Evolutionary conservation across 1,140 invertebrate genomes (phyloP), one percentile per base, ranked within the genome.

Genomic region (Bradysia coprophila): DNA sequence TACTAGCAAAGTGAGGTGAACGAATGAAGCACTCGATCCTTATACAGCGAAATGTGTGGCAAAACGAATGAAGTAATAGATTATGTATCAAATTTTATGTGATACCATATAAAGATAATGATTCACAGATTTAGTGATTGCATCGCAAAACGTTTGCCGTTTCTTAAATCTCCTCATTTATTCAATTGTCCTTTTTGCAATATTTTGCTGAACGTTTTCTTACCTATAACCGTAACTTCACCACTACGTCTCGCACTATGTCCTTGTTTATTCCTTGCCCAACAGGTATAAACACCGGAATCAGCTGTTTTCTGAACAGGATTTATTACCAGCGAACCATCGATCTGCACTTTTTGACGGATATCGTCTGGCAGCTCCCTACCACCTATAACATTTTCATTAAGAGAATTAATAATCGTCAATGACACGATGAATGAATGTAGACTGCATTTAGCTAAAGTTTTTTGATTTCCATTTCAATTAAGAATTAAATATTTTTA

Each of bases 231-330:
- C 43, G 70, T 69, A 42, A 82, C 75, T 57, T 80, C 77, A 31
- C 76, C 78, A 44, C 73, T 78, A 46, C 76, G 67, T 39, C 76
- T 63, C 6, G 78, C 77, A 47, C 69, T 78, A 58, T 80, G 72
- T 43, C 78, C 70, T 57, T 83, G 78, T 48, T 81, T 78, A 57
- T 80, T 81, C 32, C 73, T 61, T 2, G 77, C 76, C 62, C 70
- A 75, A 55, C 82, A 87, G 1, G 78, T 81, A 58, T 88, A 87
- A 0, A 73, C 67, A 1, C 84, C 84, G 2, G 77, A 74, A 59
- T 88, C 84, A 3, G 71, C 65, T 24, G 66, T 62, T 51, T 81
- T 81, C 53, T 85, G 78, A 0, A 88, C 78, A 9, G 76, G 77
- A 42, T 70, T 68, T 34, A 88, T 78, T 32, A 74, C 67, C 23